phyloP scores from a whole-genome alignment of 2,888 invertebrate species.

The Rhopalosiphum nymphaeae region DNA sequence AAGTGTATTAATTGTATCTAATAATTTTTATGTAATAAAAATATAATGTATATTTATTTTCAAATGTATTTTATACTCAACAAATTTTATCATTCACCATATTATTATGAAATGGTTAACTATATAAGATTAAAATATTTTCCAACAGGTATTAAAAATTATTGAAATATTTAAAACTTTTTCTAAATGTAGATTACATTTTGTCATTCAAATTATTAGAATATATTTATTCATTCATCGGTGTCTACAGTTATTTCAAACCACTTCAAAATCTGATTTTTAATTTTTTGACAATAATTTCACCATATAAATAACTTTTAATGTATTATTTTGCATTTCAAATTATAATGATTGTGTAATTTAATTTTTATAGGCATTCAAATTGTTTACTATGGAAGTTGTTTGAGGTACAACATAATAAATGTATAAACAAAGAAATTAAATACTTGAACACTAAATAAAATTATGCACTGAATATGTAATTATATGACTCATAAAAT shows the following conservation, averaged over 20 bases:
- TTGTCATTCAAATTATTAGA: background rate
- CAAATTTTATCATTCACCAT: background rate
- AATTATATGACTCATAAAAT: slow-evolving; percentile 1
- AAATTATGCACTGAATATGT: background rate
- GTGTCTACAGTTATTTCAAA: background rate
- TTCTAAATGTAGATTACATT: background rate
- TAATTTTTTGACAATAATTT: background rate
- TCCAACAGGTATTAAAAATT: background rate
- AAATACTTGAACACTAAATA: background rate
- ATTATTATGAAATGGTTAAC: background rate
- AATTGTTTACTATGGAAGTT: background rate
- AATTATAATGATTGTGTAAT: background rate
- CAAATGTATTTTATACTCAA: background rate
- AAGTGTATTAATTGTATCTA: background rate
- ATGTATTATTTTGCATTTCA: background rate
- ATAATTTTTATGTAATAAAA: background rate
- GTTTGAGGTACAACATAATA: background rate
- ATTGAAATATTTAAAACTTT: background rate
- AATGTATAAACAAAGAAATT: background rate
- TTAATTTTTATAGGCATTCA: background rate
- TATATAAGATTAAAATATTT: background rate
- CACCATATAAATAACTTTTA: background rate
- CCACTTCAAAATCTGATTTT: background rate
- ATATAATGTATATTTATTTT: background rate
- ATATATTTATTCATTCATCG: background rate